Base-by-base conservation (phyloP, 2,888 invertebrate species). In the Agrypnus murinus region DNA sequence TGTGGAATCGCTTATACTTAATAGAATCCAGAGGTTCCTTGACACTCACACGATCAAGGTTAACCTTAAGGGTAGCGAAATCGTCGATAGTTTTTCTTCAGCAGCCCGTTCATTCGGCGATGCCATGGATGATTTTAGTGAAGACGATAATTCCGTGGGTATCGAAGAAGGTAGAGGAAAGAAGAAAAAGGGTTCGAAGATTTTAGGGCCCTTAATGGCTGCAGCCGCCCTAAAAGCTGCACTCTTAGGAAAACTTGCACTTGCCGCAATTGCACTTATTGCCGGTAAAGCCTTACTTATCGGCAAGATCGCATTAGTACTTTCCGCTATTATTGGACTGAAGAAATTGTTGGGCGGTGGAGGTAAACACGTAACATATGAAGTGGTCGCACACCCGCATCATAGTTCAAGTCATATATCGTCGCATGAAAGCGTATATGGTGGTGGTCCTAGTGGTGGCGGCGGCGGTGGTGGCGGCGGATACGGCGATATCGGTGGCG, bases 211-310 rank as follows among this genome's bases (percentile, higher is more conserved):
- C 0, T 84, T 95, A 71, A 87, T 95, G 75, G 91, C 92, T 70
- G 90, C 92, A 69, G 86, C 94, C 77, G 93, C 92, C 12, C 84
- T 95, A 81, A 95, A 95, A 84, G 90, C 93, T 80, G 93, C 94
- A 81, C 92, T 95, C 32, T 84, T 95, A 58, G 86, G 94, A 80
- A 95, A 95, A 31, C 82, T 95, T 59, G 90, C 93, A 1, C 89
- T 95, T 48, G 95, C 94, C 60, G 93, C 92, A 59, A 94, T 95
- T 77, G 95, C 95, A 25, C 85, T 95, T 79, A 93, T 95, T 79
- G 95, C 95, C 71, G 95, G 95, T 69, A 95, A 95, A 84, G 95
- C 95, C 58, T 87, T 95, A 79, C 85, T 95, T 75, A 92, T 95
- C 80, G 95, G 95, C 83, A 95, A 95, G 86, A 90, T 95, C 80